Percentiles rank a stretch among this genome's conserved stretches.
Conservation (phyloP, 2,113 vertebrate genomes). For the Beaufortia kweichowensis region DNA sequence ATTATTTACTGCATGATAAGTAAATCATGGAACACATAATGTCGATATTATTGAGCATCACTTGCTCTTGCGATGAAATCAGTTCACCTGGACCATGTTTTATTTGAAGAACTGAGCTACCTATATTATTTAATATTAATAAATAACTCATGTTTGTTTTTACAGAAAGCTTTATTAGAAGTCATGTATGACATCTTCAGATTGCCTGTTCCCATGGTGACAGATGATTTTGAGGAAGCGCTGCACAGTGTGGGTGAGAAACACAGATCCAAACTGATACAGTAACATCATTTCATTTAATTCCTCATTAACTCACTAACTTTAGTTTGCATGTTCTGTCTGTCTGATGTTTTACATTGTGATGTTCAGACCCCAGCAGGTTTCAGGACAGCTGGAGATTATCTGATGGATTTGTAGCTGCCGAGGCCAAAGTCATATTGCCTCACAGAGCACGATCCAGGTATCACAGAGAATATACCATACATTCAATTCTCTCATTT, state of each 20-base stretch:
- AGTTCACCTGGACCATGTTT: too few relatives aligned
- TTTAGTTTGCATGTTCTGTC: neutral
- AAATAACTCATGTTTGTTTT: neutral
- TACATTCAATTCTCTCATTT: too few relatives aligned
- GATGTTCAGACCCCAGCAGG: constrained; percentile 81
- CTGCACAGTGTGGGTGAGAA: constrained; percentile 88
- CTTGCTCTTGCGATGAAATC: too few relatives aligned
- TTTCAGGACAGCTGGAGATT: constrained; percentile 96
- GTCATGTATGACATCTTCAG: constrained; percentile 96
- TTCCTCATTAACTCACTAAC: neutral
- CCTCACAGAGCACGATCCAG: constrained; percentile 94
- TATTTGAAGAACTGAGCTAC: too few relatives aligned
- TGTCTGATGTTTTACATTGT: neutral
- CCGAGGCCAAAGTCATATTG: constrained; percentile 92
- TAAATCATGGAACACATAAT: too few relatives aligned
- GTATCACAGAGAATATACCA: constrained; percentile 62
- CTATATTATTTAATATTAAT: neutral
- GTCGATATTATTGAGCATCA: too few relatives aligned
- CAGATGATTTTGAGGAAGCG: constrained; percentile 91
- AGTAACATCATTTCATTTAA: neutral
- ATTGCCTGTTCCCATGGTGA: constrained; percentile 88
- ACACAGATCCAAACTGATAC: too few relatives aligned
- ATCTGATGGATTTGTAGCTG: constrained; percentile 93
- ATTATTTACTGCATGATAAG: too few relatives aligned
- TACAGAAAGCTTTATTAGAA: constrained; percentile 88